phyloP scores from a whole-genome alignment of 2,113 vertebrate genomes.

The Vimba vimba region DNA sequence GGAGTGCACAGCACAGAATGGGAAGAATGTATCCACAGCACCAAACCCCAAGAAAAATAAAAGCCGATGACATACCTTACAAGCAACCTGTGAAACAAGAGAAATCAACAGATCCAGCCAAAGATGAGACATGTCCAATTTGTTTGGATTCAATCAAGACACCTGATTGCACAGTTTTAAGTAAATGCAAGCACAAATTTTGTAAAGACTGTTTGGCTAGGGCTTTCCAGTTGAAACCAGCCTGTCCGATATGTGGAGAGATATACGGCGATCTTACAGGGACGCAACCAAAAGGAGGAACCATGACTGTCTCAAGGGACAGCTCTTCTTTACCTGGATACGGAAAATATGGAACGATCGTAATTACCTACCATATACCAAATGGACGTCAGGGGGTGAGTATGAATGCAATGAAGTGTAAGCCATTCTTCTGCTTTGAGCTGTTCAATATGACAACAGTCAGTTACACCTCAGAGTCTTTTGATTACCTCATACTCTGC shows the following conservation, averaged over 20 bases:
- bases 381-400: constrained; percentile 73
- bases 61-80: neutral
- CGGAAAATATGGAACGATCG: constrained; percentile 62
- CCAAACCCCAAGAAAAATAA: neutral
- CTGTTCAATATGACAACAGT: neutral
- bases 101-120: neutral
- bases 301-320: constrained; percentile 43
- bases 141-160: constrained; percentile 70
- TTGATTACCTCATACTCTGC: constrained; percentile 16
- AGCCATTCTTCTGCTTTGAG: neutral
- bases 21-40: neutral
- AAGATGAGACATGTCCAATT: constrained; percentile 68
- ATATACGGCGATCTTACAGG: constrained; percentile 71
- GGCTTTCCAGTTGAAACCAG: constrained; percentile 72
- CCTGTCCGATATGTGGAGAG: constrained; percentile 74
- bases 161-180: constrained; percentile 57
- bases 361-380: constrained; percentile 70
- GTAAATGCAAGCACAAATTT: constrained; percentile 72
- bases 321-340: constrained; percentile 66
- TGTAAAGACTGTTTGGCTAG: constrained; percentile 68
- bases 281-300: constrained; percentile 69
- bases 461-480: neutral
- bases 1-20: neutral
- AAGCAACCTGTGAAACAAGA: neutral
- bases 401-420: neutral